Conservation (phyloP, 2,888 invertebrate species). For the Diadromus collaris region DNA sequence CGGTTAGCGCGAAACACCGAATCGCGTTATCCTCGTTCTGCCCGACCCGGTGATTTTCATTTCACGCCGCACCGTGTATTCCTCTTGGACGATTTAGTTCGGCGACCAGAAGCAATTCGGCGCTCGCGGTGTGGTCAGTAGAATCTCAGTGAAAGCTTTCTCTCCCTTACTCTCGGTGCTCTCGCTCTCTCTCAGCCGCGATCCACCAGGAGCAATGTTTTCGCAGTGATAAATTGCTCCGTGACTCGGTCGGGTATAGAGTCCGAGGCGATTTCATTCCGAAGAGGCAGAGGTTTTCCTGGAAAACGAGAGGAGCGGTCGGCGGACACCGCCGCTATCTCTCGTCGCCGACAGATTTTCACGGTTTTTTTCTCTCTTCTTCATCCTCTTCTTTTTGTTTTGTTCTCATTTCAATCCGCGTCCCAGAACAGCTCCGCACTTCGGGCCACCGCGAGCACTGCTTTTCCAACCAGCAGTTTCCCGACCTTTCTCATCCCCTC, state of each 20-base stretch:
- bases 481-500: slow-evolving; percentile 17
- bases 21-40: slow-evolving; percentile 4
- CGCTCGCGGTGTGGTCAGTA: slow-evolving; percentile 27
- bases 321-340: slow-evolving; percentile 23
- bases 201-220: slow-evolving; percentile 33
- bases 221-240: slow-evolving; percentile 46
- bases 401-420: slow-evolving; percentile 48
- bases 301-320: slow-evolving; percentile 25
- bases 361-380: slow-evolving; percentile 24
- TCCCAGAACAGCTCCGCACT: slow-evolving; percentile 19
- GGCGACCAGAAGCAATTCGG: slow-evolving; percentile 37
- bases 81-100: slow-evolving; percentile 23
- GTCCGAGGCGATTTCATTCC: slow-evolving; percentile 29
- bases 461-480: slow-evolving; percentile 24
- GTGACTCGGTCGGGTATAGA: slow-evolving; percentile 20
- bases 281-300: slow-evolving; percentile 18
- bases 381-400: not conserved
- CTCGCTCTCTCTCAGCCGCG: not conserved
- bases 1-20: not conserved
- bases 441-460: slow-evolving; percentile 3
- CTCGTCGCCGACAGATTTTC: slow-evolving; percentile 40
- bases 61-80: not conserved
- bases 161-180: not conserved
- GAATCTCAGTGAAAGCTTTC: slow-evolving; percentile 16
- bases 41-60: slow-evolving; percentile 2